Conservation (phyloP, 1,140 invertebrate genomes). For the Euura lappo region DNA sequence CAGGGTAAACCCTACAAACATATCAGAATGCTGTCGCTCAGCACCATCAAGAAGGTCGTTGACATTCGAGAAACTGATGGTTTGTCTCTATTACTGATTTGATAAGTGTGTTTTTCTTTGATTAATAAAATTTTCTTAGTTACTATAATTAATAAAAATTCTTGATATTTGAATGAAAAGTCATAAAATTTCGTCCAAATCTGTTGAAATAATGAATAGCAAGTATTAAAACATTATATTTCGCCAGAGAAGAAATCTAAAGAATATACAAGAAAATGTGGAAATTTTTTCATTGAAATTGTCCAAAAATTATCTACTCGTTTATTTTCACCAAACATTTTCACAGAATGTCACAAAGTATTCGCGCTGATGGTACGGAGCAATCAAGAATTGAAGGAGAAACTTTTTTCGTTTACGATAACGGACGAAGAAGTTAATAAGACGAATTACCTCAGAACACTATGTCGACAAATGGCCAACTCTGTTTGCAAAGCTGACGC, state of each 20-base stretch:
- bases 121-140: not conserved
- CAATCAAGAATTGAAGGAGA: conserved; percentile 86
- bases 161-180: not conserved
- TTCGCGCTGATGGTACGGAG: conserved; percentile 87
- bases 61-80: conserved; percentile 87
- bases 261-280: no score
- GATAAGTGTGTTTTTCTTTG: not conserved
- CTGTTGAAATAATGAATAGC: no score
- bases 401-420: conserved; percentile 86
- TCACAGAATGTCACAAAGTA: conserved; percentile 83
- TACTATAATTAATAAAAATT: conserved; percentile 10
- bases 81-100: conserved; percentile 44
- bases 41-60: conserved; percentile 87
- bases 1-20: conserved; percentile 89
- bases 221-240: no score
- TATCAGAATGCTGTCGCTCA: conserved; percentile 85
- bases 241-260: no score
- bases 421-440: conserved; percentile 83
- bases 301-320: not conserved
- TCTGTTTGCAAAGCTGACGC: conserved; percentile 83
- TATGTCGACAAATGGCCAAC: conserved; percentile 89
- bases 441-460: conserved; percentile 75
- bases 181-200: no score
- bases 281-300: no score
- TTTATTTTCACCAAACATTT: not conserved